These are phyloP conservation scores for Pyralis farinalis DNA, from an alignment of 2,888 invertebrate species.

Conservation along the genomic window DNA sequence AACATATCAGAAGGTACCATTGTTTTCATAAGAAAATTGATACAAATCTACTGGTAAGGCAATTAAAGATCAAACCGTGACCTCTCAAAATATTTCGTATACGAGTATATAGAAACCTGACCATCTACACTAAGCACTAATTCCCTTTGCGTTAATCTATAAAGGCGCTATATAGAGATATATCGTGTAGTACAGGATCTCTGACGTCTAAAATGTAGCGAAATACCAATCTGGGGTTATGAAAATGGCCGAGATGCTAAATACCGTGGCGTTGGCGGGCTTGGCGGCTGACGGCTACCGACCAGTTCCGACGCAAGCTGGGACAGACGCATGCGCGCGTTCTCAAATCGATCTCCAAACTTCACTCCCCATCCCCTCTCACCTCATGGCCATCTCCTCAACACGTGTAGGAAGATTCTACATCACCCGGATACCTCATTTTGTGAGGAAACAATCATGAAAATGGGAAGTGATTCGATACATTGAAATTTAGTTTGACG, in stretches of 20 bases:
- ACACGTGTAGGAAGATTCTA: slow-evolving; percentile 48
- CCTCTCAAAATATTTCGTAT: too few relatives aligned
- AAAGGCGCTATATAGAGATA: neutral
- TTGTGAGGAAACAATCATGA: slow-evolving; percentile 20
- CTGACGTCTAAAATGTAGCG: slow-evolving; percentile 13
- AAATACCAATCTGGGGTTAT: slow-evolving; percentile 11
- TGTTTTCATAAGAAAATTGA: too few relatives aligned
- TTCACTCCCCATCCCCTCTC: slow-evolving; percentile 22
- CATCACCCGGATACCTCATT: slow-evolving; percentile 45
- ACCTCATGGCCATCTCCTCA: slow-evolving; percentile 26
- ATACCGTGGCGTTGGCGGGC: too few relatives aligned
- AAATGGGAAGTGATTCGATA: slow-evolving; percentile 1
- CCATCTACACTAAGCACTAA: slow-evolving; percentile 1
- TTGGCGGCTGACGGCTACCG: slow-evolving; percentile 31
- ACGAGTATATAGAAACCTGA: too few relatives aligned
- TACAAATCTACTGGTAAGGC: too few relatives aligned
- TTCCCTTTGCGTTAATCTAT: neutral
- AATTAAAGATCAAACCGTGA: too few relatives aligned
- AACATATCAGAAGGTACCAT: too few relatives aligned
- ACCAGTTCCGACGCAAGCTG: slow-evolving; percentile 21
- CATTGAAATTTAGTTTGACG: too few relatives aligned
- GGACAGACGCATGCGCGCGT: slow-evolving; percentile 53
- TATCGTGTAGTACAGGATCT: slow-evolving; percentile 12
- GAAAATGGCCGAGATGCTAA: slow-evolving; percentile 29
- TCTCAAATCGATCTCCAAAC: slow-evolving; percentile 58